These are phyloP conservation scores for Campoletis raptor DNA, from an alignment of 2,888 invertebrate genomes.

Conservation along the genomic window DNA sequence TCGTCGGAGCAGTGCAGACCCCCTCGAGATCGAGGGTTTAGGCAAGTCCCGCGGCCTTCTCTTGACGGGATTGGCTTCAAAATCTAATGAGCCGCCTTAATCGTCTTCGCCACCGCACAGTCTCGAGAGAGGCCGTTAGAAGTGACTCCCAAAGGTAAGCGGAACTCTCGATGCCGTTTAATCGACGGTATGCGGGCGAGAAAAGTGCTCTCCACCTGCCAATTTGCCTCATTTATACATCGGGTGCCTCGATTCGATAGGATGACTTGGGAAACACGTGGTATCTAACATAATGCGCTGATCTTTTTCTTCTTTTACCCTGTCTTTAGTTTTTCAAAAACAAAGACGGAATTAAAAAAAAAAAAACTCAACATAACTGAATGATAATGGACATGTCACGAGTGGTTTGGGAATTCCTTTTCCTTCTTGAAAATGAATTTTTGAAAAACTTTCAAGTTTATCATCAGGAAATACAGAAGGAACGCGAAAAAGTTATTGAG, in stretches of 20 bases:
- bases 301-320: not conserved
- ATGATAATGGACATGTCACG: not conserved
- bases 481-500: not conserved
- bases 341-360: too few relatives aligned
- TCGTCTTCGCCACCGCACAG: constrained; percentile 67
- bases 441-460: not conserved
- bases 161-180: constrained; percentile 66
- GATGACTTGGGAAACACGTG: not conserved
- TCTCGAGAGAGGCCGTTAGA: constrained; percentile 53
- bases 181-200: constrained; percentile 60
- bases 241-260: not conserved
- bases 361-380: too few relatives aligned
- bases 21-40: constrained; percentile 36
- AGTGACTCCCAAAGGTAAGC: constrained; percentile 29
- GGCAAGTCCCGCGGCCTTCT: constrained; percentile 53
- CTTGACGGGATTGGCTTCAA: constrained; percentile 56
- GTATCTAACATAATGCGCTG: not conserved
- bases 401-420: not conserved
- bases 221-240: constrained; percentile 13
- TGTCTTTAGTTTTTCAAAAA: not conserved
- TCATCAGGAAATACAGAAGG: not conserved
- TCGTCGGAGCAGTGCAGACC: constrained; percentile 32
- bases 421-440: not conserved
- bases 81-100: constrained; percentile 72
- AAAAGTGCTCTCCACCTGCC: constrained; percentile 25